phyloP scores from a whole-genome alignment of 2,113 vertebrate genomes.

The Callorhinus ursinus region DNA sequence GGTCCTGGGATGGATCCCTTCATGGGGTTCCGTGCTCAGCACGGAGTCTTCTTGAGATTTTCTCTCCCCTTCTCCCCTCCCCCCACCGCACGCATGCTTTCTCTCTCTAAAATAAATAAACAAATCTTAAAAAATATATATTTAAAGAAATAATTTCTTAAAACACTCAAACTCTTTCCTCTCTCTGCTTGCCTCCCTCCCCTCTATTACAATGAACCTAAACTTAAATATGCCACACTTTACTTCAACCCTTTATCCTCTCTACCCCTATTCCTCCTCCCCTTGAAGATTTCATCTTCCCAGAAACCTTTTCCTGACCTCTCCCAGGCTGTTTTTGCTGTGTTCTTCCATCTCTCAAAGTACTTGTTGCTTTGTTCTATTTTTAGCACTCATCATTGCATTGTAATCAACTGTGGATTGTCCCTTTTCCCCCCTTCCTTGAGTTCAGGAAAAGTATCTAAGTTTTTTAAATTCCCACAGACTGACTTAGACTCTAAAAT shows the following conservation, averaged over 20 bases:
- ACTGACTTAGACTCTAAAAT: not conserved
- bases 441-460: not conserved
- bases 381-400: not conserved
- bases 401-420: not conserved
- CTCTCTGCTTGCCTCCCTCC: not conserved
- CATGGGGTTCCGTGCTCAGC: not conserved
- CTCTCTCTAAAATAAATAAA: no score
- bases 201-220: not conserved
- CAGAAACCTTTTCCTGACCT: not conserved
- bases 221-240: not conserved
- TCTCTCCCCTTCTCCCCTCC: not conserved
- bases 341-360: accelerated
- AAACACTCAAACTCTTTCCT: not conserved
- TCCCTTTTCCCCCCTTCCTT: not conserved
- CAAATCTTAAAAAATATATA: not conserved
- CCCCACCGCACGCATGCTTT: not conserved
- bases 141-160: not conserved
- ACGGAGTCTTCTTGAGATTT: not conserved
- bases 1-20: not conserved
- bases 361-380: not conserved
- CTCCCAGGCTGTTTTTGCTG: not conserved
- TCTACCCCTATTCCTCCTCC: not conserved
- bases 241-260: not conserved
- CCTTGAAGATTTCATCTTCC: not conserved
- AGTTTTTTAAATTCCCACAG: not conserved